phyloP scores from a whole-genome alignment of 2,113 vertebrate genomes.

The Candoia aspera region DNA sequence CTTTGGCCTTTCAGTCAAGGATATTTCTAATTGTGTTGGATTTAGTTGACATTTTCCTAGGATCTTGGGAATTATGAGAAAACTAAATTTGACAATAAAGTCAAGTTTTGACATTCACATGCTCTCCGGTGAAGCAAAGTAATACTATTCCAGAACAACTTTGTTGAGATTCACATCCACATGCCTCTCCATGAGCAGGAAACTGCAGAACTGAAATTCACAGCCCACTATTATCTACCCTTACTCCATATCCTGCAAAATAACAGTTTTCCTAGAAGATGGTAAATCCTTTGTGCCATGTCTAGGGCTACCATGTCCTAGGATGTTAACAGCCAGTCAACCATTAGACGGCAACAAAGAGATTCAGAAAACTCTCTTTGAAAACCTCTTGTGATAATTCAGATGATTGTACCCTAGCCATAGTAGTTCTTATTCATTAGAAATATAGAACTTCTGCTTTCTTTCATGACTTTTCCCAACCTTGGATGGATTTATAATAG shows the following conservation, averaged over 20 bases:
- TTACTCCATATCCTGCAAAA: background rate
- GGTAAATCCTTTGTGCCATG: background rate
- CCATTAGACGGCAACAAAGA: background rate
- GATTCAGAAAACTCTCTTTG: background rate
- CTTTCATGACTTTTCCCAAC: background rate
- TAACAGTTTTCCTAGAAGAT: background rate
- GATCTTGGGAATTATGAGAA: constrained; percentile 56
- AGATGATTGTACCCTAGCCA: background rate
- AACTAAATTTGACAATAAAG: constrained; percentile 67
- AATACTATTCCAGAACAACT: constrained; percentile 29
- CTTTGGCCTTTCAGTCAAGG: constrained; percentile 58
- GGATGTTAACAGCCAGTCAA: background rate
- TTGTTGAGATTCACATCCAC: constrained; percentile 45
- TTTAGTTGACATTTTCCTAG: constrained; percentile 69
- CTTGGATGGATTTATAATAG: background rate
- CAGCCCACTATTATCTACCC: background rate
- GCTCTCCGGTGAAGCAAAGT: constrained; percentile 53
- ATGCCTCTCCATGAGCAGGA: background rate
- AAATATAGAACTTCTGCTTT: background rate
- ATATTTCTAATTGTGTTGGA: constrained; percentile 60
- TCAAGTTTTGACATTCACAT: constrained; percentile 61
- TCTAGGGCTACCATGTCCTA: background rate
- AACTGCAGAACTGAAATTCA: background rate
- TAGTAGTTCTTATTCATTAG: background rate
- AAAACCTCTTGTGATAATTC: background rate